phyloP scores from a whole-genome alignment of 2,888 invertebrate species.

The Mesoligia furuncula region DNA sequence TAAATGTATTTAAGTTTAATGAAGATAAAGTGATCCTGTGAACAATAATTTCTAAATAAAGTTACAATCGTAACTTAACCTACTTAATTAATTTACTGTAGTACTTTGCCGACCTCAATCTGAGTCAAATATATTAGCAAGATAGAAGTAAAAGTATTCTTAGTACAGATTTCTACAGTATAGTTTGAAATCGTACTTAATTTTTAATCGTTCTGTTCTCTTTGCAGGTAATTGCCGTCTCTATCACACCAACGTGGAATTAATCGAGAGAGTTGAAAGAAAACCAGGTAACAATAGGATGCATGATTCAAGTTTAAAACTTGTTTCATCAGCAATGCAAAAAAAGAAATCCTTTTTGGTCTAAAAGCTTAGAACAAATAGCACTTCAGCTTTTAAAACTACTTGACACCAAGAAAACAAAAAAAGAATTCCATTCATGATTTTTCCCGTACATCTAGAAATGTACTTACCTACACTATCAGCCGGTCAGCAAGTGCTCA shows the following conservation, averaged over 20 bases:
- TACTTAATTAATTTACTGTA: conserved; percentile 28
- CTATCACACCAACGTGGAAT: conserved; percentile 46
- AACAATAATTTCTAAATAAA: conserved; percentile 29
- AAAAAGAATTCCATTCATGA: conserved; percentile 59
- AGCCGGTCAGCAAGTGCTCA: conserved; percentile 69
- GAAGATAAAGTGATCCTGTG: conserved; percentile 4
- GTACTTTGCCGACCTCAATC: conserved; percentile 39
- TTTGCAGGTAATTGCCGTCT: conserved; percentile 73
- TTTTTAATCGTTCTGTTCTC: conserved; percentile 68
- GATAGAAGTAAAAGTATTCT: conserved; percentile 48
- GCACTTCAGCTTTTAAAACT: conserved; percentile 5
- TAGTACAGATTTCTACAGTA: conserved; percentile 36
- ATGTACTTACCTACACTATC: conserved; percentile 29
- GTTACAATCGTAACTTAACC: conserved; percentile 12
- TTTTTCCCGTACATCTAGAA: conserved; percentile 48
- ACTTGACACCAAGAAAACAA: conserved; percentile 26
- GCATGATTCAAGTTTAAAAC: conserved; percentile 9
- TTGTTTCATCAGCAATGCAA: conserved; percentile 11
- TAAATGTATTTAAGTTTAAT: neutral
- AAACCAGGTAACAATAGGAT: conserved; percentile 53
- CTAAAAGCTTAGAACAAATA: conserved; percentile 11
- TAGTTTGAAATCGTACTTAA: conserved; percentile 55
- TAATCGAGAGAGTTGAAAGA: conserved; percentile 45
- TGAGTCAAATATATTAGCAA: conserved; percentile 25
- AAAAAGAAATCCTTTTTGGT: conserved; percentile 35